A percentile compares a stretch with the other conserved stretches of the same genome.
Evolutionary conservation across 1,140 invertebrate species (phyloP).

Genomic region (Cotesia typhae): DNA sequence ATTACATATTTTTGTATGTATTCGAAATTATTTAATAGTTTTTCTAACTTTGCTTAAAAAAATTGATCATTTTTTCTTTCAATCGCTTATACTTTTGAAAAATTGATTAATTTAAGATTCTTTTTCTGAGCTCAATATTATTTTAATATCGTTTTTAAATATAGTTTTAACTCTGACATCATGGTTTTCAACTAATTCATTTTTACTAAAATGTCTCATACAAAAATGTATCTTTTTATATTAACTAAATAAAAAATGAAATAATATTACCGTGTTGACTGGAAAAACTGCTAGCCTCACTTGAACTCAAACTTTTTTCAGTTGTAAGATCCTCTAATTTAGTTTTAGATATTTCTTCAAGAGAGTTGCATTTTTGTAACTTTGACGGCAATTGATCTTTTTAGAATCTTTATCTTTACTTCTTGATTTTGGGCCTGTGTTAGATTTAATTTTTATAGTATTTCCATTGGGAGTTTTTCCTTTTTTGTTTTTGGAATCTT

Average conservation of each 20-base stretch:
- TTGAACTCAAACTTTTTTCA: constrained; percentile 57
- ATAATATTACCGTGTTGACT: constrained; percentile 56
- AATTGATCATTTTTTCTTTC: no score
- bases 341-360: constrained; percentile 77
- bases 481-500: constrained; percentile 61
- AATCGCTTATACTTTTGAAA: no score
- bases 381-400: constrained; percentile 62
- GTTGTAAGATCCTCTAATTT: constrained; percentile 74
- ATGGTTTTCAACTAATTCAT: no score
- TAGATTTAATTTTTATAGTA: constrained; percentile 58
- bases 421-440: constrained; percentile 56
- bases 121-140: no score
- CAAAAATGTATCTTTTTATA: neutral
- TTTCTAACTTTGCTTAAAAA: no score
- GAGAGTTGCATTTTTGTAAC: constrained; percentile 72
- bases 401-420: constrained; percentile 61
- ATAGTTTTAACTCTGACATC: no score
- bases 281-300: constrained; percentile 57
- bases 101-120: no score
- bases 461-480: constrained; percentile 51
- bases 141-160: no score
- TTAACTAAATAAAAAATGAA: constrained; percentile 21
- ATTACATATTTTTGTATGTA: no score
- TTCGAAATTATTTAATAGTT: no score
- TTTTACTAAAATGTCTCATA: no score